Percentiles rank a stretch among this genome's conserved stretches.
Conservation (phyloP, 2,113 vertebrate genomes). For the Odontesthes bonariensis region DNA sequence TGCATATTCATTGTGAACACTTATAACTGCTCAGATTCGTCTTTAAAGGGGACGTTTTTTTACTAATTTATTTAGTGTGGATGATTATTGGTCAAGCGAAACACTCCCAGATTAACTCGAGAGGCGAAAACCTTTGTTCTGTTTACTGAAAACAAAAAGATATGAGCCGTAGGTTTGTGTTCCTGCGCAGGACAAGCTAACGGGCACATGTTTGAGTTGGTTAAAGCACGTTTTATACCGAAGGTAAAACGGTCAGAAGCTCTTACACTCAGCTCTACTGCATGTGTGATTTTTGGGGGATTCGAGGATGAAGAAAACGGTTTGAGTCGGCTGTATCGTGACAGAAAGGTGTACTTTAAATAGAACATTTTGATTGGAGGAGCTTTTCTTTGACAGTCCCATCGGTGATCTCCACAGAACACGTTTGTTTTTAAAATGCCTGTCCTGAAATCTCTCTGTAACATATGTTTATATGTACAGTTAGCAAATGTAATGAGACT, state of each 20-base stretch:
- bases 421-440: background rate
- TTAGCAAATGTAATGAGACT: conserved; percentile 65
- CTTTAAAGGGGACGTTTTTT: conserved; percentile 30
- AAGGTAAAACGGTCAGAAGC: too few relatives aligned
- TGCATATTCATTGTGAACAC: conserved; percentile 72
- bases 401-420: too few relatives aligned
- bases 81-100: background rate
- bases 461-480: conserved; percentile 79
- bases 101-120: background rate
- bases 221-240: conserved; percentile 10
- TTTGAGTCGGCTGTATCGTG: background rate
- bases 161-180: background rate
- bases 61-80: conserved; percentile 47
- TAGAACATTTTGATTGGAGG: too few relatives aligned
- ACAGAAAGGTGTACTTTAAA: too few relatives aligned
- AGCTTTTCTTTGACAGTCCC: too few relatives aligned
- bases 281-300: too few relatives aligned
- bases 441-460: conserved; percentile 55
- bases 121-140: background rate
- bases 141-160: background rate
- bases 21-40: background rate
- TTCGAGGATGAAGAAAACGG: background rate
- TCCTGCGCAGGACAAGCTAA: background rate
- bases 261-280: too few relatives aligned
- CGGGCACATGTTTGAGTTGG: too few relatives aligned